Conservation (phyloP, 2,797 vertebrate species). For the Gallinago stenura region DNA sequence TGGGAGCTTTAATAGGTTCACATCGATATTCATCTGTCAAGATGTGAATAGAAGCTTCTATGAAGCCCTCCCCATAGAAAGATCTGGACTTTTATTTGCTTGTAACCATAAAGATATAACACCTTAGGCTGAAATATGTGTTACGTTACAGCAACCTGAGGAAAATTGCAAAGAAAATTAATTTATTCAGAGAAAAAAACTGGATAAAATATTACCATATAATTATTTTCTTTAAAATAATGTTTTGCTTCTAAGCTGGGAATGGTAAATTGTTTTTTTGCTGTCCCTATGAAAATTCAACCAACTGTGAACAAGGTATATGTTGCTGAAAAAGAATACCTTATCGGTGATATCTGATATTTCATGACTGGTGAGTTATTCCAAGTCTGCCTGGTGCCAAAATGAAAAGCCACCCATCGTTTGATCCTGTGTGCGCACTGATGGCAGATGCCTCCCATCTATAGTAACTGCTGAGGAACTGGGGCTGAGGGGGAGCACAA, state of each 20-base stretch:
- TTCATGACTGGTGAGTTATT: background rate
- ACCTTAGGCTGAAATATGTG: background rate
- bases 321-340: background rate
- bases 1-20: background rate
- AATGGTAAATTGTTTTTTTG: background rate
- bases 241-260: background rate
- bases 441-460: background rate
- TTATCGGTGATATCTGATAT: background rate
- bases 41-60: background rate
- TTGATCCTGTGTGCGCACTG: background rate
- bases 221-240: background rate
- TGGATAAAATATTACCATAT: background rate
- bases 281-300: background rate
- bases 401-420: background rate
- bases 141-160: background rate
- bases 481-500: background rate
- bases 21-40: background rate
- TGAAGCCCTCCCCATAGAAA: background rate
- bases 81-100: background rate
- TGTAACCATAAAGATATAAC: background rate
- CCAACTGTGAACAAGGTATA: background rate
- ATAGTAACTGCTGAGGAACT: background rate
- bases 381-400: background rate
- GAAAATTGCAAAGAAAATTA: background rate
- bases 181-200: background rate